Evolutionary conservation across 2,113 vertebrate genomes (phyloP).

Genomic region (Rhagologus leucostigma): DNA sequence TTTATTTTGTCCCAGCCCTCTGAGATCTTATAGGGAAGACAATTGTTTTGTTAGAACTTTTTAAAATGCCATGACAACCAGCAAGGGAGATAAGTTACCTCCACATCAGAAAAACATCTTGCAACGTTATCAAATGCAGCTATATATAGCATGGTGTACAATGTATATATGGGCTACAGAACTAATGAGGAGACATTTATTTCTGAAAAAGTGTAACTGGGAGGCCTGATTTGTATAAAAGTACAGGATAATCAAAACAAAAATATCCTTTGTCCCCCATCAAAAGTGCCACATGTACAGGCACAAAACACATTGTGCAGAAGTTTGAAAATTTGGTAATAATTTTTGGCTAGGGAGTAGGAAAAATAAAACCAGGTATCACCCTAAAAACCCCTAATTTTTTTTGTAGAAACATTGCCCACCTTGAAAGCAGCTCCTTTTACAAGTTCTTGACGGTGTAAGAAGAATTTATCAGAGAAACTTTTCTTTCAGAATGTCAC

Average conservation of each 20-base stretch:
- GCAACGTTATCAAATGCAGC: constrained; percentile 3
- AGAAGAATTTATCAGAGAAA: not conserved
- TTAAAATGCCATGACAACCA: constrained; percentile 16
- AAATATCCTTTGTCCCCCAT: not conserved
- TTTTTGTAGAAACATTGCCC: not conserved
- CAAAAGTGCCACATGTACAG: not conserved
- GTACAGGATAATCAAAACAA: not conserved
- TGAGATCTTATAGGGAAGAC: not conserved
- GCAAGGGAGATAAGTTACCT: constrained; percentile 24
- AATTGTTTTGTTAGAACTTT: constrained; percentile 29
- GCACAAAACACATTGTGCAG: not conserved
- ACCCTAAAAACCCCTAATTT: not conserved
- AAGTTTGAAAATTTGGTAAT: not conserved
- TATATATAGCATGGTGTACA: not conserved
- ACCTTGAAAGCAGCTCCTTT: not conserved
- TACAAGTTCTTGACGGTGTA: not conserved
- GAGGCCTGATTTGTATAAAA: not conserved
- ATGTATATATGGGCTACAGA: not conserved
- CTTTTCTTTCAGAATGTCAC: not conserved
- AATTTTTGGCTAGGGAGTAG: not conserved
- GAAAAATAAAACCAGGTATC: not conserved
- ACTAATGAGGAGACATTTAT: not conserved
- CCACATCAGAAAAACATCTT: constrained; percentile 38
- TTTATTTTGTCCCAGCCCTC: not conserved
- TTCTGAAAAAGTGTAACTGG: not conserved